Percentiles rank a stretch among this genome's conserved stretches.
These are phyloP conservation scores for Arrhopalites spinosus DNA, from an alignment of 2,888 invertebrate genomes.

Conservation along the genomic window DNA sequence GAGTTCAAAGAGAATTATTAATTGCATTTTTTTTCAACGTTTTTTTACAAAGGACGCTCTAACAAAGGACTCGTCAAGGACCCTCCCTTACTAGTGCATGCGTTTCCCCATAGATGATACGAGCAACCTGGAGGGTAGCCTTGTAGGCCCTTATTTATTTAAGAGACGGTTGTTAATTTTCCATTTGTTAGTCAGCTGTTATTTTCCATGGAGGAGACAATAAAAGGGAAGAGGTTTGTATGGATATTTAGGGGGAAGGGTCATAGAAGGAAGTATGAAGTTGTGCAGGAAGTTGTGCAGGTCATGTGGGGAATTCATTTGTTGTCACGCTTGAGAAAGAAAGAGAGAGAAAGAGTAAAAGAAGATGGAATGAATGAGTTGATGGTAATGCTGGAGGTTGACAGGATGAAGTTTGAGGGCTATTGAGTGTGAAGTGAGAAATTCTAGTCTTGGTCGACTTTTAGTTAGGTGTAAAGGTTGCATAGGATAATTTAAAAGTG, in stretches of 20 bases:
- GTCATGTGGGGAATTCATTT: constrained; percentile 2
- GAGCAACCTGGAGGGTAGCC: too few species aligned
- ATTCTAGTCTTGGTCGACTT: constrained; percentile 22
- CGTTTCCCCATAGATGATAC: too few species aligned
- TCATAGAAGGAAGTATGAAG: background rate
- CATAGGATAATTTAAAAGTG: constrained; percentile 38
- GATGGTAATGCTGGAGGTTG: constrained; percentile 1
- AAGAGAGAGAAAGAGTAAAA: background rate
- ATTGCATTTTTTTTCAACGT: too few species aligned
- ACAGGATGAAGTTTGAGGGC: constrained; percentile 27
- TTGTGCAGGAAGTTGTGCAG: background rate
- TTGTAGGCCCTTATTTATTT: too few species aligned
- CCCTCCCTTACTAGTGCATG: too few species aligned
- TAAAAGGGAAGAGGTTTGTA: background rate
- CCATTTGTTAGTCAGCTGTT: too few species aligned
- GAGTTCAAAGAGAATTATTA: too few species aligned
- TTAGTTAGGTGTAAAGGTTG: constrained; percentile 39
- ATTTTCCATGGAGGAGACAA: too few species aligned
- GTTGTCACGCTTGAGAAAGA: background rate
- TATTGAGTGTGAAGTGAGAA: constrained; percentile 42
- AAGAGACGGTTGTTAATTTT: too few species aligned
- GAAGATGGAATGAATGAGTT: background rate
- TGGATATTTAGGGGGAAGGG: background rate
- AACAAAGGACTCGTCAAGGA: too few species aligned
- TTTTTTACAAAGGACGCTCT: too few species aligned